Conservation (phyloP, 2,888 invertebrate species). For the Sepiola atlantica region DNA sequence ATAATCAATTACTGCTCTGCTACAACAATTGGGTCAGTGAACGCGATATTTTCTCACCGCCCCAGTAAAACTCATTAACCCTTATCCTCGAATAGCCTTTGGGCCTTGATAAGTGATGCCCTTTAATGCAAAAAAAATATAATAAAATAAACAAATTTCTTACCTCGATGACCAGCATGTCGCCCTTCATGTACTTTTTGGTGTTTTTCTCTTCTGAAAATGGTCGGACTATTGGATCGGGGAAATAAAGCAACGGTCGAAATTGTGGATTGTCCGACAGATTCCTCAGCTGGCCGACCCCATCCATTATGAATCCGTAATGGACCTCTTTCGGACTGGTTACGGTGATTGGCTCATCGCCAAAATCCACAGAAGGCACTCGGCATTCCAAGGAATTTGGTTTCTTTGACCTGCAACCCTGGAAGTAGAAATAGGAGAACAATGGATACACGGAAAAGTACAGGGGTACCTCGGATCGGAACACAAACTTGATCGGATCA, state of each 20-base stretch:
- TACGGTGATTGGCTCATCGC: slow-evolving; percentile 81
- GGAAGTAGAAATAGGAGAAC: slow-evolving; percentile 38
- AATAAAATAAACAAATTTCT: slow-evolving; percentile 61
- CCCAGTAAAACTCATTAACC: no score
- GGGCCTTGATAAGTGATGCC: no score
- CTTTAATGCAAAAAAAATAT: no score
- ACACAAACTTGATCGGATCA: no score
- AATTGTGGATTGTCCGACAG: slow-evolving; percentile 78
- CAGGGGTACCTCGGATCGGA: no score
- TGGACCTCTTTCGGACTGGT: slow-evolving; percentile 77
- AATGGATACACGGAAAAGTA: not conserved
- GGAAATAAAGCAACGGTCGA: slow-evolving; percentile 88
- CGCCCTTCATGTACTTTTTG: slow-evolving; percentile 89
- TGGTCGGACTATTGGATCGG: slow-evolving; percentile 90
- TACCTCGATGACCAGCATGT: slow-evolving; percentile 91
- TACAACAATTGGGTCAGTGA: no score
- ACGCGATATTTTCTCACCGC: no score
- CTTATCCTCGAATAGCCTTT: no score
- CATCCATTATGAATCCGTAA: slow-evolving; percentile 97
- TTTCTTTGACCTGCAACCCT: slow-evolving; percentile 51
- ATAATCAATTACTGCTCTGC: no score
- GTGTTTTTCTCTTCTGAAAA: slow-evolving; percentile 82
- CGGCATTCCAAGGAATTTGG: slow-evolving; percentile 54
- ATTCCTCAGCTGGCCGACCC: slow-evolving; percentile 89
- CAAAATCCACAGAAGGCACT: slow-evolving; percentile 52